Base-by-base conservation (phyloP, 2,888 invertebrate species). In the Leptogaster cylindrica region DNA sequence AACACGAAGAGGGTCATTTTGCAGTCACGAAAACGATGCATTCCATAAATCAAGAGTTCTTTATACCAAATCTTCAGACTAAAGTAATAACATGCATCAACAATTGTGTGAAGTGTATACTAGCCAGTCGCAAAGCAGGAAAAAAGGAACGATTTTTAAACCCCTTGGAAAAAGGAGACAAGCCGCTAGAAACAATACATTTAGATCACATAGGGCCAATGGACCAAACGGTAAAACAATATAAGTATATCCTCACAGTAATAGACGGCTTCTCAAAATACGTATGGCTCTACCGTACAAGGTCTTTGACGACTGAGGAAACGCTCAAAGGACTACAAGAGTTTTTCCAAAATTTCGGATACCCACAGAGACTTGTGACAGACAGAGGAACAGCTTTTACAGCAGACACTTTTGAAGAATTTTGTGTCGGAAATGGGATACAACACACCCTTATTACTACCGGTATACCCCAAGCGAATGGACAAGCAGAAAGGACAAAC, bases 111-210 rank as follows among this genome's bases (percentile, higher is more conserved):
- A 20, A 25, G 7, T 66, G 63, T 44, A 27, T 67, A 18, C 20
- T 46, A 18, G 20, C 46, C 20, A 20, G 23, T 3, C 18, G 20
- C 8, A 46, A 46, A 20, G 10, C 8, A 41, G 65, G 14, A 76
- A 76, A 69, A 48, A 51, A 70, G 44, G 76, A 76, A 70, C 74
- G 75, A 23, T 71, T 69, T 14, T 55, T 76, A n/a, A 64, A 73
- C 55, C 71, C 73, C 0, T 70, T 77, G 3, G 68, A 71, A 2
- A 77, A 77, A 68, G 75, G 73, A 7, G 73, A 72, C 5, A 20
- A 27, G 2, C 77, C 76, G 7, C 66, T 77, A 10, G 50, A 74
- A 20, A 76, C 75, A 0, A 73, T 73, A 33, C 78, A 78, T 65
- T 7, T 36, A 7, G 36, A 36, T 36, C 36, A 36, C 8, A 7